These are phyloP conservation scores for Cherax destructor DNA, from an alignment of 1,140 invertebrate genomes.

Conservation along the genomic window DNA sequence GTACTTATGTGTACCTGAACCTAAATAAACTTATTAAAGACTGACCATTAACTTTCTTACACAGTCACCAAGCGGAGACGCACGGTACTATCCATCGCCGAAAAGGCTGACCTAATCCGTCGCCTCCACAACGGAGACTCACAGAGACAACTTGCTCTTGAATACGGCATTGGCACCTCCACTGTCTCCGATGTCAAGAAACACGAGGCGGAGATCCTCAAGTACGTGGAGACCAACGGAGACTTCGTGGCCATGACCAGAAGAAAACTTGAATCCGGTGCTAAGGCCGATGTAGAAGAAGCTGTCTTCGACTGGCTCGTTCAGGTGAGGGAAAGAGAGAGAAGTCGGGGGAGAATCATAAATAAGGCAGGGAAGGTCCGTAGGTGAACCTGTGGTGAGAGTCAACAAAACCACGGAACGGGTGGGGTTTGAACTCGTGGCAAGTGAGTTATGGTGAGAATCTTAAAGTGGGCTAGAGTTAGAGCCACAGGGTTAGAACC, in stretches of 20 bases:
- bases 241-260: slow-evolving; percentile 52
- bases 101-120: slow-evolving; percentile 53
- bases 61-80: slow-evolving; percentile 23
- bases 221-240: slow-evolving; percentile 41
- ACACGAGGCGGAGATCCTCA: slow-evolving; percentile 43
- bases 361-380: no score
- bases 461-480: no score
- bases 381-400: no score
- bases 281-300: slow-evolving; percentile 55
- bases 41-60: not conserved
- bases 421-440: no score
- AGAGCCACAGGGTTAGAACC: no score
- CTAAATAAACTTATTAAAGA: no score
- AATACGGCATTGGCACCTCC: slow-evolving; percentile 57
- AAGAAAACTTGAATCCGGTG: slow-evolving; percentile 43
- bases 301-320: slow-evolving; percentile 39
- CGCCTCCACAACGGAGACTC: slow-evolving; percentile 49
- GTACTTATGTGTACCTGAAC: no score
- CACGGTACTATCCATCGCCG: slow-evolving; percentile 46
- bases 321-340: not conserved
- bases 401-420: no score
- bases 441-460: no score
- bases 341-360: no score
- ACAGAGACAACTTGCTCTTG: slow-evolving; percentile 39
- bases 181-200: slow-evolving; percentile 60